Conservation (phyloP, 2,113 vertebrate genomes). For the Gallinago media region DNA sequence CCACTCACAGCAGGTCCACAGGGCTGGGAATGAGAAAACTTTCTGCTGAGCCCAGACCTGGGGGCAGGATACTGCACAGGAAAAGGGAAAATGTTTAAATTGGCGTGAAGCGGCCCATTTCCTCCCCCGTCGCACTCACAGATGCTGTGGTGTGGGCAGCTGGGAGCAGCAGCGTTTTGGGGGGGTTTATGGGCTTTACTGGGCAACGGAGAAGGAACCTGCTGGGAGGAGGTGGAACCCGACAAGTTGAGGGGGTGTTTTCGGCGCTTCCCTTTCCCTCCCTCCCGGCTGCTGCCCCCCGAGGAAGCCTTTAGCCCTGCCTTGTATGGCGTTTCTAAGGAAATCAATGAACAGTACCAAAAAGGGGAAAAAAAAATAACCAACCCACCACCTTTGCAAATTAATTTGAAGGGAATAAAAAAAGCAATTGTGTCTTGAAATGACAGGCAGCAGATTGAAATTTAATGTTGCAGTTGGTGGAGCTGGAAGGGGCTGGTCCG, state of each 20-base stretch:
- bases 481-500: not conserved
- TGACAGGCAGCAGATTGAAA: not conserved
- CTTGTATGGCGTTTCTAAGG: too few species aligned
- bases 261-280: too few species aligned
- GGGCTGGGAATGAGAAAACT: not conserved
- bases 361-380: not conserved
- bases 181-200: not conserved
- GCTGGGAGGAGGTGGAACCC: too few species aligned
- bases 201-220: not conserved
- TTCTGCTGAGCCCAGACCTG: not conserved
- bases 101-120: not conserved
- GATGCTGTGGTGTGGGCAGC: not conserved
- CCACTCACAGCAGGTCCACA: not conserved
- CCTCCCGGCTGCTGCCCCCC: too few species aligned
- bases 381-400: not conserved
- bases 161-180: not conserved
- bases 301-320: too few species aligned
- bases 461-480: not conserved
- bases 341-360: not conserved
- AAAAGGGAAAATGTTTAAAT: not conserved
- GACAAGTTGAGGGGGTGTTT: too few species aligned
- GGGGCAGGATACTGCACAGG: not conserved
- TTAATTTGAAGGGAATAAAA: not conserved
- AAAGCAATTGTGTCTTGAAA: not conserved
- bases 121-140: accelerated